Evolutionary conservation across 2,888 invertebrate species (phyloP).

Genomic region (Carabus problematicus): DNA sequence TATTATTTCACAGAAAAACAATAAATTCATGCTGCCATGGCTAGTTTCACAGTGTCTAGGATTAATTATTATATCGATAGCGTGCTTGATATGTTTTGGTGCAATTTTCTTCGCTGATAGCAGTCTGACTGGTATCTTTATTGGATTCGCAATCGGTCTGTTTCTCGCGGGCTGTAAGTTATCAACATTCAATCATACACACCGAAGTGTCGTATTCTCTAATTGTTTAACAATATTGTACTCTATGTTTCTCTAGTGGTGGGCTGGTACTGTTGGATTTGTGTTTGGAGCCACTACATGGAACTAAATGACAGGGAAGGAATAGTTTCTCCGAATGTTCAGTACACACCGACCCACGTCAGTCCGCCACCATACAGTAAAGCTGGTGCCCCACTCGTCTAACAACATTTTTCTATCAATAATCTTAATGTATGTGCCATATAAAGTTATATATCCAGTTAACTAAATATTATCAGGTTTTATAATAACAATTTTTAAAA

Average conservation of each 20-base stretch:
- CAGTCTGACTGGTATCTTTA: background rate
- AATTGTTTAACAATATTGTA: background rate
- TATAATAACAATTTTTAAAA: too few species aligned
- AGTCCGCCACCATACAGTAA: background rate
- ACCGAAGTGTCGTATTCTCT: background rate
- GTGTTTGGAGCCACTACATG: constrained; percentile 29
- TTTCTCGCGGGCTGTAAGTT: background rate
- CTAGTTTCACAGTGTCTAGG: background rate
- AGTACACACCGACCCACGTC: constrained; percentile 5
- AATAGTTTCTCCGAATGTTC: background rate
- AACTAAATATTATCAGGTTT: too few species aligned
- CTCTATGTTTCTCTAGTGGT: background rate
- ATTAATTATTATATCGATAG: background rate
- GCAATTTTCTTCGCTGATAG: background rate
- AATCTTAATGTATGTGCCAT: too few species aligned
- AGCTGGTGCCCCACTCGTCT: background rate
- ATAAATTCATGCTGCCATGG: constrained; percentile 7
- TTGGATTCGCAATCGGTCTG: background rate
- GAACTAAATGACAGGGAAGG: constrained; percentile 19
- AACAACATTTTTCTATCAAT: too few species aligned
- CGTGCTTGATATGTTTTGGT: background rate
- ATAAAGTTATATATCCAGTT: too few species aligned
- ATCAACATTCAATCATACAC: background rate
- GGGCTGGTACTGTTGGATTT: constrained; percentile 25
- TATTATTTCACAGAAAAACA: background rate